Base-by-base conservation (phyloP, 2,888 invertebrate species). In the Luperina testacea region DNA sequence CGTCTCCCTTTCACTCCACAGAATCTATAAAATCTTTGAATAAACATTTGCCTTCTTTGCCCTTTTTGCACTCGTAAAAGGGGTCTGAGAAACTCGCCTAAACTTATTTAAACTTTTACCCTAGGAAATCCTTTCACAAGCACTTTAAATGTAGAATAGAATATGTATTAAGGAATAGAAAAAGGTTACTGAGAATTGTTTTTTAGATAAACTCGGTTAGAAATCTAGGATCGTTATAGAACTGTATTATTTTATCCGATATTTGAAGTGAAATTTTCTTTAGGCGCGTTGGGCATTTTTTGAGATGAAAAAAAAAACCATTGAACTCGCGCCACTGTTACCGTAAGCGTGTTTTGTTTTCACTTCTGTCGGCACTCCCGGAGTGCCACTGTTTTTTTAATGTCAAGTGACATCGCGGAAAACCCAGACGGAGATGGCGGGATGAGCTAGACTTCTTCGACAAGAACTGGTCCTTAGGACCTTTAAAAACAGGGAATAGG, bases 71-170 rank as follows among this genome's bases (percentile, higher is more conserved):
- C 94, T 95, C 95, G 95, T 95, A 95, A 95, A 96, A 96, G 95
- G 96, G 95, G 94, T 94, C 93, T 94, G 92, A 92, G 93, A 94
- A 96, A 95, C 95, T 95, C 92, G 92, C 95, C 95, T 95, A 96
- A 96, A 96, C 96, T 96, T 96, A 95, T 96, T 96, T 96, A 96
- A 96, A 96, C 94, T 97, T 96, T 95, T 95, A 95, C 96, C 94
- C 94, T 94, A 94, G 95, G 93, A 96, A 96, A 96, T 96, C 96
- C 96, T 95, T 96, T 94, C 92, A 94, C 94, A 93, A 94, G 93
- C 94, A 94, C 94, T 95, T 95, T 95, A 95, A 95, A 95, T 94
- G 94, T 92, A 93, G 94, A 95, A 95, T 94, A 94, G 95, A 95
- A 95, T 95, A 95, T 95, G 95, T 95, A 95, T 95, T 94, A 93